phyloP scores from a whole-genome alignment of 2,888 invertebrate species.

The Drosophila parthenogenetica region DNA sequence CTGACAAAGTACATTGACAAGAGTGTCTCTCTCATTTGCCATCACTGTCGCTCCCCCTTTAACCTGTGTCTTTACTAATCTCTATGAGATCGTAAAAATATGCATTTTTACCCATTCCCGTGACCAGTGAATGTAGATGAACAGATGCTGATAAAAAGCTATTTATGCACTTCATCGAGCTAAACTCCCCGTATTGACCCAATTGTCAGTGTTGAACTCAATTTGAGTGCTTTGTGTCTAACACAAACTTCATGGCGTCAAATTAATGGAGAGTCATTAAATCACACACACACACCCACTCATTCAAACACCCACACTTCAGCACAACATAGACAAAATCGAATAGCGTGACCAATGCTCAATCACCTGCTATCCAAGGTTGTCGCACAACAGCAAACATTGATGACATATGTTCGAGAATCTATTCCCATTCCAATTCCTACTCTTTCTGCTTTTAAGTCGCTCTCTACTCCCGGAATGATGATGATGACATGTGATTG shows the following conservation, averaged over 20 bases:
- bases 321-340: conserved; percentile 19
- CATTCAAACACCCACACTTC: conserved; percentile 13
- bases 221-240: conserved; percentile 17
- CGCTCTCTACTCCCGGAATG: not conserved
- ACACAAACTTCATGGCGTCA: conserved; percentile 29
- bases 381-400: conserved; percentile 27
- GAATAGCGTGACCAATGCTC: conserved; percentile 51
- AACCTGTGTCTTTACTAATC: conserved; percentile 41
- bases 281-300: conserved; percentile 37
- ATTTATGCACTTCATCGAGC: conserved; percentile 32
- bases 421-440: not conserved
- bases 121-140: conserved; percentile 51
- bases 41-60: not conserved
- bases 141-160: conserved; percentile 41
- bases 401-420: conserved; percentile 24
- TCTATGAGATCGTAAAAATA: conserved; percentile 24
- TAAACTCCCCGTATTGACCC: conserved; percentile 24
- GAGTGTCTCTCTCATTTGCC: not conserved
- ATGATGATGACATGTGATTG: conserved; percentile 37
- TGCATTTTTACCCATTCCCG: conserved; percentile 62
- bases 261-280: conserved; percentile 67
- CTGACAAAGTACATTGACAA: conserved; percentile 16
- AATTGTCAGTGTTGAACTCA: conserved; percentile 24
- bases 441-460: not conserved
- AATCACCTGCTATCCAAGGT: conserved; percentile 45